A percentile compares a stretch with the other conserved stretches of the same genome.
phyloP scores from a whole-genome alignment of 2,113 vertebrate genomes.

The Aythya baeri region DNA sequence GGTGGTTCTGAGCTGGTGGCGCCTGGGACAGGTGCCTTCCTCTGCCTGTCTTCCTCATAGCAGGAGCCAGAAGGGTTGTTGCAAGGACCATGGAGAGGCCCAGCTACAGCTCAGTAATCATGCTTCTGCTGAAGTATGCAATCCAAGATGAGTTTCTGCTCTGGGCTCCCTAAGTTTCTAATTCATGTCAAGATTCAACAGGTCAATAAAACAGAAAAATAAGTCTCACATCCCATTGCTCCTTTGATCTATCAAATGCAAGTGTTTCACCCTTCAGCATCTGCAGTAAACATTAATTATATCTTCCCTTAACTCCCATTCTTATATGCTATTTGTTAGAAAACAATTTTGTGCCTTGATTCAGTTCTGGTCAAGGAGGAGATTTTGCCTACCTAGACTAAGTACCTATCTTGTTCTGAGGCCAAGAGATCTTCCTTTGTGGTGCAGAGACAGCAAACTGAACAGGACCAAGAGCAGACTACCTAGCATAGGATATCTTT shows the following conservation, averaged over 20 bases:
- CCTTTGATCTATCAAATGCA: neutral
- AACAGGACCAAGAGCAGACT: neutral
- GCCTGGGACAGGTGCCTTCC: neutral
- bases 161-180: neutral
- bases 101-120: neutral
- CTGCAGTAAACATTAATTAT: neutral
- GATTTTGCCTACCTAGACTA: neutral
- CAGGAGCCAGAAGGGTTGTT: neutral
- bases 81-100: neutral
- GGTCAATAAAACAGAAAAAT: neutral
- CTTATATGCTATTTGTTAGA: neutral
- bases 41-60: rapidly evolving
- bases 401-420: neutral
- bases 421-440: neutral
- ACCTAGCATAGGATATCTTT: neutral
- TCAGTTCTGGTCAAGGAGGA: neutral
- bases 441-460: neutral
- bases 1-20: neutral
- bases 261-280: neutral
- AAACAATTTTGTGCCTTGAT: neutral
- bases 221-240: too few relatives aligned
- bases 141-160: neutral
- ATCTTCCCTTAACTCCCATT: neutral
- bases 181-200: neutral
- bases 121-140: neutral